Evolutionary conservation across 2,797 vertebrate genomes (phyloP).

Genomic region (Enteromius radiatus): DNA sequence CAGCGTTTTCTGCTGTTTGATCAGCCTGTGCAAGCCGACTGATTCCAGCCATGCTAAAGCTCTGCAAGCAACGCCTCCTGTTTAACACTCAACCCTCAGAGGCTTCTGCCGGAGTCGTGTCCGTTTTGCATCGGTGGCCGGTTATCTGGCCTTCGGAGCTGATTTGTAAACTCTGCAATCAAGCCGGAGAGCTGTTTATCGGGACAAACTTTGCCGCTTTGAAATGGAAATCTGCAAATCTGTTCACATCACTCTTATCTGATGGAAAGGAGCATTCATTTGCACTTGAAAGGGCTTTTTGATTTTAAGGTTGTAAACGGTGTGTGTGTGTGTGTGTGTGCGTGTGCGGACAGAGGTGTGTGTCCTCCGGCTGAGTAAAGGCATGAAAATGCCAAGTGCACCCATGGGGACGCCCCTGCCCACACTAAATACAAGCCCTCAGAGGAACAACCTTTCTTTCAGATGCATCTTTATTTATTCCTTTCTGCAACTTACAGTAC

Average conservation of each 20-base stretch:
- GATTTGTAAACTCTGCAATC: conserved; percentile 40
- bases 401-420: not conserved
- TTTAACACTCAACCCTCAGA: not conserved
- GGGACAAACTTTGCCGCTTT: conserved; percentile 40
- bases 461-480: conserved; percentile 6
- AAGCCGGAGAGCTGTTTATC: conserved; percentile 41
- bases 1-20: conserved; percentile 27
- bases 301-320: conserved; percentile 44
- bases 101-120: not conserved
- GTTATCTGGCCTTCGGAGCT: conserved; percentile 32
- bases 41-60: not conserved
- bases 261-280: conserved; percentile 48
- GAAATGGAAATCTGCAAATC: conserved; percentile 53
- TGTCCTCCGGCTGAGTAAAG: not conserved
- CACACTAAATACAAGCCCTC: not conserved
- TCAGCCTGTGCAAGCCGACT: not conserved
- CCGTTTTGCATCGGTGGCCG: not conserved
- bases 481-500: not conserved
- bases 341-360: not conserved
- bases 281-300: conserved; percentile 45
- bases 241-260: conserved; percentile 51
- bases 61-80: not conserved
- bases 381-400: conserved; percentile 32
- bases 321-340: conserved; percentile 6
- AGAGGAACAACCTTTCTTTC: conserved; percentile 8